Evolutionary conservation across 2,888 invertebrate species (phyloP), one percentile per base, ranked within the genome.

Genomic region (Linyphia triangularis): DNA sequence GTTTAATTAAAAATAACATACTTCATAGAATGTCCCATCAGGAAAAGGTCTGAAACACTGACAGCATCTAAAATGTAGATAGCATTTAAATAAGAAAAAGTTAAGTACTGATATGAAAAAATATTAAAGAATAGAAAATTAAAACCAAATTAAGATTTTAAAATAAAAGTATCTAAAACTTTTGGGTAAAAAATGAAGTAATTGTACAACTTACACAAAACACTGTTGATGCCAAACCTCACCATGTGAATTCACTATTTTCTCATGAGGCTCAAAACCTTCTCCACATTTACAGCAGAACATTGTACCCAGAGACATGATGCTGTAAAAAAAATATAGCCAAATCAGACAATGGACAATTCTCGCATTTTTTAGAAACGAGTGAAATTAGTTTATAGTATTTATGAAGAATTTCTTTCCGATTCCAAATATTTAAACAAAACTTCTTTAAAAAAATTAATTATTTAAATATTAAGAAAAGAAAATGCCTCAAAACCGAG

Each of bases 171-270:
- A 59, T 33, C 19, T 22, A 2, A 26, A 69, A 77, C 7, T 16
- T 28, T n/a, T 2, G 28, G 33, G 0, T 65, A 9, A 43, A 65
- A 78, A 40, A 26, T 7, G 26, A 28, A 28, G 13, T 22, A 43
- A 19, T 19, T 59, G 22, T 22, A 24, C 33, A 57, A 67, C 94
- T 93, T 92, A 99, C 98, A 99, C 99, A 95, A 99, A 99, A 93
- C 99, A 99, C 92, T 98, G 97, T 5, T 97, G 97, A 94, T 99
- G 99, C 98, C 98, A 99, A 61, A 99, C 95, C 93, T 99, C 98
- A 84, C 99, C 99, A 92, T 97, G 97, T 0, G 99, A 98, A 93
- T 99, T 99, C 85, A 99, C 98, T 92, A 99, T 99, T 93, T 99
- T 98, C 93, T 99, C 99, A 92, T 98, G 96, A 24, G 97, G 95